Percentiles rank a stretch among this genome's conserved stretches.
Evolutionary conservation across 2,888 invertebrate genomes (phyloP).

Genomic region (Oegoconia quadripuncta): DNA sequence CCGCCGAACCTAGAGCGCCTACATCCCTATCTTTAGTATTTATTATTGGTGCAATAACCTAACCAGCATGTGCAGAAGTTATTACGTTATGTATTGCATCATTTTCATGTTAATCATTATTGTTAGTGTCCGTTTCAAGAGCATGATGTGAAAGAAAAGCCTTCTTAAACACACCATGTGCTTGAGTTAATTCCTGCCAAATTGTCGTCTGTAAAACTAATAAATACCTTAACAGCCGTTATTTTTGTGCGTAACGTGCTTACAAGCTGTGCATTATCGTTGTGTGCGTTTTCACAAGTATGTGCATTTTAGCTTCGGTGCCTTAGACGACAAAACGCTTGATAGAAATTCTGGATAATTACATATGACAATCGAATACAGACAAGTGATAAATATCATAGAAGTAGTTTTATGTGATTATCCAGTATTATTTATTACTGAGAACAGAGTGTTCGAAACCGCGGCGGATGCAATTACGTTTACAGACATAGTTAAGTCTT

Average conservation of each 20-base stretch:
- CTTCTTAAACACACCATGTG: slow-evolving; percentile 47
- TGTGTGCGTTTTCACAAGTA: slow-evolving; percentile 69
- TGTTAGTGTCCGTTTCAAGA: slow-evolving; percentile 61
- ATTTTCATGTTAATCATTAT: slow-evolving; percentile 56
- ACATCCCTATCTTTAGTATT: slow-evolving; percentile 35
- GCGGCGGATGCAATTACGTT: slow-evolving; percentile 68
- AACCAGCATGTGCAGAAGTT: slow-evolving; percentile 67
- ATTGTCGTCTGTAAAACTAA: slow-evolving; percentile 33
- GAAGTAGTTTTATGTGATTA: slow-evolving; percentile 47
- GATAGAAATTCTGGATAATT: slow-evolving; percentile 51
- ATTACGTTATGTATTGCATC: slow-evolving; percentile 62
- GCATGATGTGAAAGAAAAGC: slow-evolving; percentile 45
- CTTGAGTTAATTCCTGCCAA: slow-evolving; percentile 37
- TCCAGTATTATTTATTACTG: slow-evolving; percentile 44
- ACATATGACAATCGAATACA: slow-evolving; percentile 34
- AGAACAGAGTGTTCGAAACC: slow-evolving; percentile 53
- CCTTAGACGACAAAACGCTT: slow-evolving; percentile 61
- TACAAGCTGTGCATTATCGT: slow-evolving; percentile 74
- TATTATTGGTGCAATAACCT: slow-evolving; percentile 63
- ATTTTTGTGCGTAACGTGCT: slow-evolving; percentile 71
- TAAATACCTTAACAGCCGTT: slow-evolving; percentile 47
- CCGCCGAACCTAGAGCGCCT: slow-evolving; percentile 68
- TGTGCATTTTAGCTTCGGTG: slow-evolving; percentile 70
- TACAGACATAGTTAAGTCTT: slow-evolving; percentile 67
- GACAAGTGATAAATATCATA: neutral